phyloP scores from a whole-genome alignment of 2,113 vertebrate genomes.

The Anguilla japonica region DNA sequence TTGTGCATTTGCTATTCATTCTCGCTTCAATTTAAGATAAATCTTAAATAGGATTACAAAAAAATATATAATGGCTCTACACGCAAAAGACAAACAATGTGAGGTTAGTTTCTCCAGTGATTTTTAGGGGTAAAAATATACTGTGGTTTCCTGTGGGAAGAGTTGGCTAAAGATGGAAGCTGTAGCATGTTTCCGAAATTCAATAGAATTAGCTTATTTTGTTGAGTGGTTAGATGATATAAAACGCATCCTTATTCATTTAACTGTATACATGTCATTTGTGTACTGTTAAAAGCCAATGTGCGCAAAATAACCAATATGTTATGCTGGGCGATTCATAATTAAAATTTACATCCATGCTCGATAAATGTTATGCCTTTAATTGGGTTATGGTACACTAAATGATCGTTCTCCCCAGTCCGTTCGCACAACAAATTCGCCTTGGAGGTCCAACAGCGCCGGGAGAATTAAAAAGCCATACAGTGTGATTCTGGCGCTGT shows the following conservation, averaged over 20 bases:
- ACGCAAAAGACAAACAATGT: background rate
- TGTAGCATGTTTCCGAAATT: background rate
- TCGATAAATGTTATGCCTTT: background rate
- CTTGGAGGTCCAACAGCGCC: conserved; percentile 31
- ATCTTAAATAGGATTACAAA: background rate
- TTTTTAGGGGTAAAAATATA: background rate
- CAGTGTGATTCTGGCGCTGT: conserved; percentile 48
- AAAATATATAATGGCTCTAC: background rate
- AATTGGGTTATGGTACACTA: background rate
- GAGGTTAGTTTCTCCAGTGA: background rate
- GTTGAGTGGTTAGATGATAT: background rate
- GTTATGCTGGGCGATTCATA: background rate
- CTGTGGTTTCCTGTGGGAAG: background rate
- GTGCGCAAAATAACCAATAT: background rate
- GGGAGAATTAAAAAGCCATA: conserved; percentile 54
- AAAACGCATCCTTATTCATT: background rate
- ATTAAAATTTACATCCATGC: background rate
- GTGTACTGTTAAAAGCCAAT: background rate
- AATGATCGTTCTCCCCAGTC: background rate
- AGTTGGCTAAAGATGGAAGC: background rate
- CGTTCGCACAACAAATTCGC: background rate
- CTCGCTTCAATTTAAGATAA: background rate
- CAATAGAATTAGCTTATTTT: background rate
- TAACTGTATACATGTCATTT: background rate
- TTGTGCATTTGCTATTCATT: background rate